Base-by-base conservation (phyloP, 2,888 invertebrate species). In the Eilema caniola region DNA sequence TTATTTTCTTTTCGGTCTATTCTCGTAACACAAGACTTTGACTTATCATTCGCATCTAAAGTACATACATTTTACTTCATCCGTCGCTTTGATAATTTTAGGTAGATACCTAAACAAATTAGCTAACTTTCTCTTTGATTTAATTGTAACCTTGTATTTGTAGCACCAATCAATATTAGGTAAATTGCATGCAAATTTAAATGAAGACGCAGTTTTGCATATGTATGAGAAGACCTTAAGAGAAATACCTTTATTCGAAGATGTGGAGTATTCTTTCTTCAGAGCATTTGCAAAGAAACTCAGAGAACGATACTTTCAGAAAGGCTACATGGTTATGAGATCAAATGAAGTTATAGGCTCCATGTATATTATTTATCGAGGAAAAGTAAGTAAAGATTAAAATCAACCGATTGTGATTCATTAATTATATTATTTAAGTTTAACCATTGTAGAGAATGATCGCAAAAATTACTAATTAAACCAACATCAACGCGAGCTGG, bases 161-260 rank as follows among this genome's bases (percentile, higher is more conserved):
- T 78, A 95, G 95, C 95, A 95, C 70, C 94, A 95, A 88, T 90
- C 90, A 53, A 95, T 94, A 78, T 85, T 95, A 64, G 93, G 94
- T 10, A 95, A 95, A 84, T 83, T 96, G 57, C 95, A 96, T 83
- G 93, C 96, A 53, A 95, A 95, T 80, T 84, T 96, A 71, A 95
- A 95, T 79, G 96, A 96, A 91, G 96, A 96, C 76, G 94, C 95
- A 7, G 94, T 96, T 23, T 85, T 95, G 60, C 94, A 92, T 74
- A 92, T 96, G 92, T 96, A 96, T 77, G 96, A 96, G 80, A 92
- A 93, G 74, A 96, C 96, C 0, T 84, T 96, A 66, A 83, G 92
- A 76, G 95, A 95, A 85, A 96, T 96, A 79, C 95, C 96, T 14
- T 80, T 96, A 63, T 96, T 96, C 74, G 95, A 95, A 83, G 90